These are phyloP conservation scores for Sparidentex hasta DNA, from an alignment of 2,797 vertebrate species.

Conservation along the genomic window DNA sequence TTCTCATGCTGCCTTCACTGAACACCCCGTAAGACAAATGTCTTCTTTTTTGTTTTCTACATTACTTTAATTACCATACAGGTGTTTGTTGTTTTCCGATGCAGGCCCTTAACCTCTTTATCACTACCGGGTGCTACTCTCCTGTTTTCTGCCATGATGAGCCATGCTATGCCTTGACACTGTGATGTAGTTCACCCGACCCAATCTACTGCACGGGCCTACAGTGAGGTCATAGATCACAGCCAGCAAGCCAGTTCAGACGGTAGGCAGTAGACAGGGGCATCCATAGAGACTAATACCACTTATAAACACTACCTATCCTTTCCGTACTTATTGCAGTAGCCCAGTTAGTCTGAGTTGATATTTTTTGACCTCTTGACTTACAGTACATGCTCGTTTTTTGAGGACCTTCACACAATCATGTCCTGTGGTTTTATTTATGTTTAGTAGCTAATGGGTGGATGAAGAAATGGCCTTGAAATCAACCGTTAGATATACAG, in stretches of 20 bases:
- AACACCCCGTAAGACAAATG: constrained; percentile 28
- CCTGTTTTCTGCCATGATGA: constrained; percentile 75
- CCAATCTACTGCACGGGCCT: constrained; percentile 50
- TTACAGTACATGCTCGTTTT: constrained; percentile 17
- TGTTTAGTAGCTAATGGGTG: constrained; percentile 32
- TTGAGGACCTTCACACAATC: constrained; percentile 18
- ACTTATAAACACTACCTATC: constrained; percentile 42
- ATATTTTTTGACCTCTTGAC: constrained; percentile 23
- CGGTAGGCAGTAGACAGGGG: constrained; percentile 27
- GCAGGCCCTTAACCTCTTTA: constrained; percentile 34
- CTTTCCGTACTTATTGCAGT: constrained; percentile 43
- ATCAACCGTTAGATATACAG: background rate
- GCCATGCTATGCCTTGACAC: constrained; percentile 77
- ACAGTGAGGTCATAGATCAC: constrained; percentile 54
- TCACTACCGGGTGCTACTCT: constrained; percentile 64
- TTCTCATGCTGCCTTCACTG: constrained; percentile 72
- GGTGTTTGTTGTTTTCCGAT: constrained; percentile 27
- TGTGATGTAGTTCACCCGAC: constrained; percentile 64
- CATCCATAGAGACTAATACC: constrained; percentile 35
- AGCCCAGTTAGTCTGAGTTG: constrained; percentile 43
- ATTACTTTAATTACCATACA: constrained; percentile 23
- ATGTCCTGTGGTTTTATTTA: constrained; percentile 34
- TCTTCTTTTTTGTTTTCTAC: constrained; percentile 16
- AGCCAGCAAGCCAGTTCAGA: constrained; percentile 56
- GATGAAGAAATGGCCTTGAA: constrained; percentile 58